Percentiles rank a stretch among this genome's conserved stretches.
Conservation (phyloP, 2,113 vertebrate species). For the Odontophorus gujanensis region DNA sequence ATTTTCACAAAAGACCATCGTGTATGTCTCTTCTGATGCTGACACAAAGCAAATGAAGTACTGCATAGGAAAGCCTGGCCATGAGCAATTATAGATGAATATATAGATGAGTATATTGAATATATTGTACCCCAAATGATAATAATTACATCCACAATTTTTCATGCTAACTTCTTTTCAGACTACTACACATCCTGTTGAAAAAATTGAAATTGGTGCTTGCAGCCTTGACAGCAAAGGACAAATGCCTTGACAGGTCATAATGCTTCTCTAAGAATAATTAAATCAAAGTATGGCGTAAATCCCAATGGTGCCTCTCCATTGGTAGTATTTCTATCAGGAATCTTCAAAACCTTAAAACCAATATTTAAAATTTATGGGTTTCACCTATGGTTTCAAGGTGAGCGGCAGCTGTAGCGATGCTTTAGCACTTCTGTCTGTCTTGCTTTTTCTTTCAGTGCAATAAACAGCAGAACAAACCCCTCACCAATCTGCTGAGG, state of each 20-base stretch:
- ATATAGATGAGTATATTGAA: no score
- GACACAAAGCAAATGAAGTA: neutral
- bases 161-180: neutral
- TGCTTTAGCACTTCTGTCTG: neutral
- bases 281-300: conserved; percentile 62
- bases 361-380: conserved; percentile 59
- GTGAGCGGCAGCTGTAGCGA: conserved; percentile 47
- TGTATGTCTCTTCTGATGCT: neutral
- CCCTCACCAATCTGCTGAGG: neutral
- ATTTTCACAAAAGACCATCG: accelerated
- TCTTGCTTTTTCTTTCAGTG: neutral
- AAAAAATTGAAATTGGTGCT: conserved; percentile 10
- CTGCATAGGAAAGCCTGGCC: neutral
- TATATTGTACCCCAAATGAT: neutral
- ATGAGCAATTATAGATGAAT: neutral
- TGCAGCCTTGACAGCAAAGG: conserved; percentile 72
- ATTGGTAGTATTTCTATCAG: conserved; percentile 65
- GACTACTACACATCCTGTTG: neutral
- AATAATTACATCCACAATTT: neutral
- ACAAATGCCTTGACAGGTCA: conserved; percentile 61
- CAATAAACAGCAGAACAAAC: neutral
- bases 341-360: conserved; percentile 53
- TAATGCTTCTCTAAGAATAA: conserved; percentile 52
- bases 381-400: conserved; percentile 44
- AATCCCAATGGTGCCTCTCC: conserved; percentile 62